Evolutionary conservation across 2,113 vertebrate species (phyloP).

Genomic region (Etheostoma spectabile): DNA sequence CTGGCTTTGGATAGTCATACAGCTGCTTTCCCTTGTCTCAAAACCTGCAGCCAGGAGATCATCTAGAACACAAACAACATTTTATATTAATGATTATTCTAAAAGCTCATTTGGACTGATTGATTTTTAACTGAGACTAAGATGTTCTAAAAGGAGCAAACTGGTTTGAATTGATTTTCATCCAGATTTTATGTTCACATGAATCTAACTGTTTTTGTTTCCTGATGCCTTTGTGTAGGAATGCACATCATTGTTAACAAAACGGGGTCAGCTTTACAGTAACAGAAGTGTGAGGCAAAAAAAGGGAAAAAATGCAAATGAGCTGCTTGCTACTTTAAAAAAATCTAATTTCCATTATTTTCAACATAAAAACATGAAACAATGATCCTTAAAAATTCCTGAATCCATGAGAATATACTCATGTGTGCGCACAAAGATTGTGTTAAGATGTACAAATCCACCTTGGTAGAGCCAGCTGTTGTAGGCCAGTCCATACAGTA

Average conservation of each 20-base stretch:
- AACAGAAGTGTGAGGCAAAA: background rate
- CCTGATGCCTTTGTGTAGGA: background rate
- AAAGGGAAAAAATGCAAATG: conserved; percentile 9
- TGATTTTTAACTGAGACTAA: background rate
- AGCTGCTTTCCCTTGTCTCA: conserved; percentile 92
- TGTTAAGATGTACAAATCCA: conserved; percentile 59
- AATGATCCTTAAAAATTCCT: background rate
- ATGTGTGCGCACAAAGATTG: background rate
- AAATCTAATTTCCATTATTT: background rate
- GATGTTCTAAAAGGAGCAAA: background rate
- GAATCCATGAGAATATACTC: background rate
- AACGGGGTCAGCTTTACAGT: background rate
- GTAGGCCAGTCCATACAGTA: conserved; percentile 90
- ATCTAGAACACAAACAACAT: conserved; percentile 77
- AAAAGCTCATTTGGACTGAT: background rate
- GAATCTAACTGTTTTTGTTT: background rate
- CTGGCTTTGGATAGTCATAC: conserved; percentile 97
- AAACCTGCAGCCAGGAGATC: conserved; percentile 88
- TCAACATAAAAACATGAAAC: background rate
- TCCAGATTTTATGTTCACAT: background rate
- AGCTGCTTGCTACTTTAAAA: background rate
- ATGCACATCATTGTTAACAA: background rate
- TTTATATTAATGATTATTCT: background rate
- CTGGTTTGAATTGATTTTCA: background rate
- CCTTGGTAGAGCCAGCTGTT: conserved; percentile 94